phyloP scores from a whole-genome alignment of 2,888 invertebrate species.

The Abscondita cerata region DNA sequence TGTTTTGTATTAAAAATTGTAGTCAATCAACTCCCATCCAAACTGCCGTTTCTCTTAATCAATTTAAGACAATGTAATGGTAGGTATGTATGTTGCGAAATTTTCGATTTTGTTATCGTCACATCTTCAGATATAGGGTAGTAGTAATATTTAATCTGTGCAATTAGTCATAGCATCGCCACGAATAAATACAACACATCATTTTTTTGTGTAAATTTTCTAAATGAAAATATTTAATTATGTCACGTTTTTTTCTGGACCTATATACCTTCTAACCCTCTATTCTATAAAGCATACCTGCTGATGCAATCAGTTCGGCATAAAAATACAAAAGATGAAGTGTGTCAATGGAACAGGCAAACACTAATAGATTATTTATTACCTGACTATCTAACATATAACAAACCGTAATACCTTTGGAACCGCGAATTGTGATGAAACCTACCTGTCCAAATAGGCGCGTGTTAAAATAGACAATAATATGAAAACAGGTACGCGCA shows the following conservation, averaged over 20 bases:
- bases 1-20: too few species aligned
- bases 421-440: constrained; percentile 36
- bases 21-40: too few species aligned
- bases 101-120: too few species aligned
- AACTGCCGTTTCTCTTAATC: too few species aligned
- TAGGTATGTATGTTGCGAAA: too few species aligned
- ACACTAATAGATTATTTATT: constrained; percentile 43
- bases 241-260: constrained; percentile 4
- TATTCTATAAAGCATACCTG: constrained; percentile 18
- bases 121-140: too few species aligned
- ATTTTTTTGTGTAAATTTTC: too few species aligned
- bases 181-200: too few species aligned
- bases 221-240: too few species aligned
- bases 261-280: constrained; percentile 21
- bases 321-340: constrained; percentile 28
- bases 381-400: constrained; percentile 42
- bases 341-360: constrained; percentile 43
- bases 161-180: too few species aligned
- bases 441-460: constrained; percentile 23
- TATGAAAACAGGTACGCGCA: constrained; percentile 15
- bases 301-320: constrained; percentile 22
- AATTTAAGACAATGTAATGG: too few species aligned
- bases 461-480: constrained; percentile 30
- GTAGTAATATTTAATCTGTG: too few species aligned
- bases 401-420: constrained; percentile 29